phyloP scores from a whole-genome alignment of 2,888 invertebrate species.

The Pemphredon lugubris region DNA sequence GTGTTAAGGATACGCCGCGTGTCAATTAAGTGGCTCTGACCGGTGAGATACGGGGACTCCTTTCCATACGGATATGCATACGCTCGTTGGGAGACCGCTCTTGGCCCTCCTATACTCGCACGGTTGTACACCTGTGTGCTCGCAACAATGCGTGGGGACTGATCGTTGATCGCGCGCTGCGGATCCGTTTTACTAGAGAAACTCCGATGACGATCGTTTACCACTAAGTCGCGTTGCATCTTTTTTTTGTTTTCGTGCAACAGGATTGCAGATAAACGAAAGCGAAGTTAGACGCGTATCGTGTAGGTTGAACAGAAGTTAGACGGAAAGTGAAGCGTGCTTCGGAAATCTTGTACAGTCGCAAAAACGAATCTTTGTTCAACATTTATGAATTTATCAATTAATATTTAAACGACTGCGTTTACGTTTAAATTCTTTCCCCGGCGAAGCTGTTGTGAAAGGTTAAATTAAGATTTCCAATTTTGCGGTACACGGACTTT shows the following conservation, averaged over 20 bases:
- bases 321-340: no score
- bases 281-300: no score
- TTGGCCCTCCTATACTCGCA: conserved; percentile 45
- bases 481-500: conserved; percentile 21
- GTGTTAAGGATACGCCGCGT: conserved; percentile 80
- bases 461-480: conserved; percentile 43
- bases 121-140: conserved; percentile 6
- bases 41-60: conserved; percentile 79
- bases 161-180: no score
- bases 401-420: neutral
- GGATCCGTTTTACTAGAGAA: no score
- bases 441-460: conserved; percentile 12
- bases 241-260: conserved; percentile 10
- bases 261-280: no score
- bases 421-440: neutral
- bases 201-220: no score
- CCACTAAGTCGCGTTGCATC: neutral
- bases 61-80: conserved; percentile 77
- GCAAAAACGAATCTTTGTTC: no score
- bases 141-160: conserved; percentile 23
- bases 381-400: no score
- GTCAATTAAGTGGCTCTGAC: conserved; percentile 80
- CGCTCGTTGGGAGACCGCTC: conserved; percentile 52
- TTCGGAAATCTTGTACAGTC: no score
- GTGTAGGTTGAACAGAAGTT: no score